Conservation (phyloP, 2,888 invertebrate species). For the Eupelmus urozonus region DNA sequence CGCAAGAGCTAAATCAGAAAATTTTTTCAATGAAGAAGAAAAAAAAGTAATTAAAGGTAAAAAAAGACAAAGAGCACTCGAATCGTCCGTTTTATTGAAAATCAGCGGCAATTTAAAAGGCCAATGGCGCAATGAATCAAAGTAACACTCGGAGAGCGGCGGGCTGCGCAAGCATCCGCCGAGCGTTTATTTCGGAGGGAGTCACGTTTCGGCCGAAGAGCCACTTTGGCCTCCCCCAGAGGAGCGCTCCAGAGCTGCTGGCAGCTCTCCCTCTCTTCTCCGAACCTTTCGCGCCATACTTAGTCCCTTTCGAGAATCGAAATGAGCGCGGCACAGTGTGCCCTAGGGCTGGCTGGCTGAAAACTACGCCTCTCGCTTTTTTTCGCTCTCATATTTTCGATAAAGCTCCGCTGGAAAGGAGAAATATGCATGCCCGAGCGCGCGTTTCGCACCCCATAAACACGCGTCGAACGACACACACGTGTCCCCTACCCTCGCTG, state of each 20-base stretch:
- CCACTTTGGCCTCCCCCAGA: slow-evolving; percentile 40
- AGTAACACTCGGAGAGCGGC: slow-evolving; percentile 28
- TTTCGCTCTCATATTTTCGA: slow-evolving; percentile 17
- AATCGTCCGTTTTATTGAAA: slow-evolving; percentile 26
- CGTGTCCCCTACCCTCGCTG: neutral
- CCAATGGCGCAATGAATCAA: slow-evolving; percentile 47
- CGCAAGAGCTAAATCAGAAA: too few species aligned
- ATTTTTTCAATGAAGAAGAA: too few species aligned
- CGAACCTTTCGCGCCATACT: slow-evolving; percentile 11
- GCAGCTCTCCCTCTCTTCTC: too few species aligned
- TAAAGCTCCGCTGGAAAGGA: neutral
- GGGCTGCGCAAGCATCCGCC: slow-evolving; percentile 27
- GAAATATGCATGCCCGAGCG: neutral
- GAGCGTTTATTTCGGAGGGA: slow-evolving; percentile 43
- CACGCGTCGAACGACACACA: slow-evolving; percentile 25
- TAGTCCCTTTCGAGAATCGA: slow-evolving; percentile 9
- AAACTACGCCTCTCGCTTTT: neutral
- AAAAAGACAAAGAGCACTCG: neutral
- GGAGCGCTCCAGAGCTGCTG: neutral
- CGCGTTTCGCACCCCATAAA: slow-evolving; percentile 38
- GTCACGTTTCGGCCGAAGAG: slow-evolving; percentile 50
- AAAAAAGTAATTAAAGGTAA: neutral
- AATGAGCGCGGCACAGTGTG: neutral
- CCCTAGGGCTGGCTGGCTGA: neutral
- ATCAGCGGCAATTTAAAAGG: slow-evolving; percentile 39